Conservation (phyloP, 2,888 invertebrate species). For the Volucella bombylans region DNA sequence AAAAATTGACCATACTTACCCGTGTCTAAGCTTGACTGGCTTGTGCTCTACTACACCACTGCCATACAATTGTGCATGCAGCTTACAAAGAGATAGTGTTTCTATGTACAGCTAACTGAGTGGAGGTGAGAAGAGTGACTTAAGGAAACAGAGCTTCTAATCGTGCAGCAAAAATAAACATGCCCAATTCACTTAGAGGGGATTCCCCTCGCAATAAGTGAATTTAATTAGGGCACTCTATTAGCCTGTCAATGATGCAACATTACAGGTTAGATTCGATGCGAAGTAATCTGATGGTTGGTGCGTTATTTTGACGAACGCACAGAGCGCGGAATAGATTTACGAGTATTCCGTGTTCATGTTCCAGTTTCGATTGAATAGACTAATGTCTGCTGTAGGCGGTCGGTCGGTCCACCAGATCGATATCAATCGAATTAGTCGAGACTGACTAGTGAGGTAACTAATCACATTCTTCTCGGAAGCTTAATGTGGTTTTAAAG, state of each 20-base stretch:
- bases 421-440: conserved; percentile 48
- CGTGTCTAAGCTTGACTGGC: conserved; percentile 33
- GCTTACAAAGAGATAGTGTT: conserved; percentile 24
- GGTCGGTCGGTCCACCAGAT: neutral
- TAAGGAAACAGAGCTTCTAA: conserved; percentile 16
- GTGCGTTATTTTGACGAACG: neutral
- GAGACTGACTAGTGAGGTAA: conserved; percentile 47
- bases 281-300: neutral
- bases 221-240: conserved; percentile 61
- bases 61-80: conserved; percentile 21
- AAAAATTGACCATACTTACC: conserved; percentile 56
- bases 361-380: conserved; percentile 53
- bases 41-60: conserved; percentile 19
- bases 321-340: conserved; percentile 8
- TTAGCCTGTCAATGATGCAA: conserved; percentile 50
- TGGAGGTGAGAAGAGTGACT: conserved; percentile 47
- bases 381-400: neutral
- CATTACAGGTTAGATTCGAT: conserved; percentile 36
- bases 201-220: conserved; percentile 35
- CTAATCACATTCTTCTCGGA: conserved; percentile 49
- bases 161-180: conserved; percentile 53
- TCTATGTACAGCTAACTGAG: conserved; percentile 33
- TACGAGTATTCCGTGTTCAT: conserved; percentile 37
- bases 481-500: conserved; percentile 53
- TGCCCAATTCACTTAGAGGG: conserved; percentile 43